Conservation (phyloP, 1,140 invertebrate species). For the Campoletis sonorensis region DNA sequence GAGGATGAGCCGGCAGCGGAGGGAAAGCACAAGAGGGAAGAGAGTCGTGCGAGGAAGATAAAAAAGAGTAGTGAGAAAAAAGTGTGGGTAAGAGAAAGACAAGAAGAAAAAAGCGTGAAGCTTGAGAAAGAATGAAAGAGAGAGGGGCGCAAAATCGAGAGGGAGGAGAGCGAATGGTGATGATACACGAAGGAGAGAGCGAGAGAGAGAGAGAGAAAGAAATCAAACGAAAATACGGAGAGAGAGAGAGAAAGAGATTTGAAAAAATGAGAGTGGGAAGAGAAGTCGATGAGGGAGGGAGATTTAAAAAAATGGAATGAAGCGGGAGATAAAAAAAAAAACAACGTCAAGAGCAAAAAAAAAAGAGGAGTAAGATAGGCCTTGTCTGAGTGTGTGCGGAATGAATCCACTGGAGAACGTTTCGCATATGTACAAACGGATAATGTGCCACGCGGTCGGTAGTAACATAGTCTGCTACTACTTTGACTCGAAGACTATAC, state of each 20-base stretch:
- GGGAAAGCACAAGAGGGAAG: background rate
- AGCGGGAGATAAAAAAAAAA: conserved; percentile 25
- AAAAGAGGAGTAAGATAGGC: conserved; percentile 35
- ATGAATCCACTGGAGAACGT: conserved; percentile 36
- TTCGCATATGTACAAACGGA: conserved; percentile 41
- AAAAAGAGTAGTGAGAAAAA: conserved; percentile 35
- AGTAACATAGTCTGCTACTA: conserved; percentile 44
- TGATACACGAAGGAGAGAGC: conserved; percentile 13
- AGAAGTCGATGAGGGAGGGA: background rate
- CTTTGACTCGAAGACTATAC: conserved; percentile 43
- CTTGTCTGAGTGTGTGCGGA: conserved; percentile 33
- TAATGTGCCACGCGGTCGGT: conserved; percentile 52
- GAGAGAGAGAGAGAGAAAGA: conserved; percentile 27
- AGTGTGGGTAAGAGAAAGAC: conserved; percentile 29
- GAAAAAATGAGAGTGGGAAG: conserved; percentile 3
- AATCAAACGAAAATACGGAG: conserved; percentile 28
- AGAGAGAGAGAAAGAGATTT: conserved; percentile 40
- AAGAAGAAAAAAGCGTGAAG: conserved; percentile 26
- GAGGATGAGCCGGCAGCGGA: background rate
- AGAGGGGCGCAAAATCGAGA: conserved; percentile 1
- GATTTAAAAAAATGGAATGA: conserved; percentile 12
- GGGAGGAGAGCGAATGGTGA: conserved; percentile 25
- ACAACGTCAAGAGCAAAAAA: conserved; percentile 16
- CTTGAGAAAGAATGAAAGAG: background rate
- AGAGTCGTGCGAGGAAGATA: conserved; percentile 25